Base-by-base conservation (phyloP, 2,113 vertebrate genomes). In the Ceyx margarethae region DNA sequence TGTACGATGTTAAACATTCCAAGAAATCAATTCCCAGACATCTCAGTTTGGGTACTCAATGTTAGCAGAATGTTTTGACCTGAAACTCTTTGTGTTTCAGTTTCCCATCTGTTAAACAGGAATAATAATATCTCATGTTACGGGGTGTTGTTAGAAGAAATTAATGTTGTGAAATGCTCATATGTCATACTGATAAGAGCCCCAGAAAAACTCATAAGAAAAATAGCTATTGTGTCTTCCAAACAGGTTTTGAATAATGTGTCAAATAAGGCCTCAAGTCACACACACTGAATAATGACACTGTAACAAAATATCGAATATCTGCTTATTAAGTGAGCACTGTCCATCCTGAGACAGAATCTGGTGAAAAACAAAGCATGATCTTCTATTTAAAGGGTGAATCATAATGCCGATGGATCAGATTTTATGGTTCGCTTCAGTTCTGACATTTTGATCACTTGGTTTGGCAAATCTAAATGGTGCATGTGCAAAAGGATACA, bases 51-150 rank as follows among this genome's bases (percentile, higher is more conserved):
- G 79, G 85, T 75, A 77, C 81, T 61, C 68, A 53, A 20, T 1
- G 45, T 43, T 60, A 85, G 87, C 43, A 76, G 79, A 85, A 67
- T 93, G 72, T 87, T 96, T 95, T 96, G 94, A 95, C 89, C 94
- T 81, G 79, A 87, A 81, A 87, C 67, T 91, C 81, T 86, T 91
- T 89, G 91, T 89, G 87, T 93, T 94, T 96, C 89, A 40, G 72
- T 89, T 93, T 91, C 89, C 95, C 89, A 96, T 96, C 92, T 95
- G 94, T 91, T 92, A 89, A 92, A 80, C 37, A 64, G 50, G 75
- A 93, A 92, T 94, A 93, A 91, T 87, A 93, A 92, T 93, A 92
- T 89, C 87, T 81, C 26, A 1, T 92, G 79, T 95, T 94, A 58
- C 7, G 2, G 72, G 56, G 78, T 68, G 88, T 74, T 91, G 85